phyloP scores from a whole-genome alignment of 2,888 invertebrate species.

The Noctuana brunneofusca region DNA sequence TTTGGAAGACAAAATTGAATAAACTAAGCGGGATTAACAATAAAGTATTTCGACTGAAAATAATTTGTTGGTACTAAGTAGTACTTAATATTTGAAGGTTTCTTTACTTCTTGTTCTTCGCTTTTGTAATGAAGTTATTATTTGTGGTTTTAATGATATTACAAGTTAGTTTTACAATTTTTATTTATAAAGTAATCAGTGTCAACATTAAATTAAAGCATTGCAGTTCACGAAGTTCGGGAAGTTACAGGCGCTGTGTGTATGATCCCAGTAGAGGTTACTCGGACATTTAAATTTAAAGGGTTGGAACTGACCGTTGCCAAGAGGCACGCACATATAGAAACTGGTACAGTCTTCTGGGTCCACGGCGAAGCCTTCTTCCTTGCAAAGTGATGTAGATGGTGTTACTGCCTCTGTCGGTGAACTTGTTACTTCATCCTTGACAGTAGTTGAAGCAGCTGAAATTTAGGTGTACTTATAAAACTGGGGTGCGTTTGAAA shows the following conservation, averaged over 20 bases:
- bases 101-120: too few relatives aligned
- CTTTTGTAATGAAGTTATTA: too few relatives aligned
- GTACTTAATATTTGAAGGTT: too few relatives aligned
- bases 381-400: constrained; percentile 49
- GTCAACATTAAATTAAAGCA: background rate
- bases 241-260: constrained; percentile 61
- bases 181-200: background rate
- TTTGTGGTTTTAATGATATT: background rate
- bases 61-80: too few relatives aligned
- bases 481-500: too few relatives aligned
- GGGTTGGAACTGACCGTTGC: constrained; percentile 44
- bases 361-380: constrained; percentile 67
- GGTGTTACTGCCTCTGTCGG: constrained; percentile 28
- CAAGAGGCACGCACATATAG: constrained; percentile 59
- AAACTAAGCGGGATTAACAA: too few relatives aligned
- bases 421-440: constrained; percentile 21
- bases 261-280: constrained; percentile 61
- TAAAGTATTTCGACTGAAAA: too few relatives aligned
- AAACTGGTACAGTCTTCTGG: constrained; percentile 64
- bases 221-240: constrained; percentile 38
- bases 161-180: background rate
- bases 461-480: background rate
- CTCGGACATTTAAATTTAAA: constrained; percentile 57
- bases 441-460: constrained; percentile 24
- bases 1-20: too few relatives aligned